Evolutionary conservation across 2,888 invertebrate species (phyloP).

Genomic region (Augochlorella aurata): DNA sequence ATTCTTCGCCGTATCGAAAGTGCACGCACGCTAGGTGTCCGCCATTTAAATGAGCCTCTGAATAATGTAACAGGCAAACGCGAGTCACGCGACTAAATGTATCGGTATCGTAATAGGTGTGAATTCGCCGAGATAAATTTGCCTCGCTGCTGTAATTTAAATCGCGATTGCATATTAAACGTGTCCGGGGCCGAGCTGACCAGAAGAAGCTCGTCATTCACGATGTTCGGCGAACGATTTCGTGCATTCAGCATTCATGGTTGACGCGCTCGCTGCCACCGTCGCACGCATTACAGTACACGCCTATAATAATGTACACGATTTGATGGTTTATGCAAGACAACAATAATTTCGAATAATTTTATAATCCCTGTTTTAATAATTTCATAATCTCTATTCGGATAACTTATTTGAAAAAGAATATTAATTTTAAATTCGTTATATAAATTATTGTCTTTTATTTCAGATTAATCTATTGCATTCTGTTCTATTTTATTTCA

Average conservation of each 20-base stretch:
- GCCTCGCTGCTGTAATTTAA: neutral
- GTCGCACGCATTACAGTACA: too few species aligned
- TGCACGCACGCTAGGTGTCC: slow-evolving; percentile 7
- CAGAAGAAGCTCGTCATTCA: neutral
- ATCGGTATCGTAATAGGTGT: slow-evolving; percentile 18
- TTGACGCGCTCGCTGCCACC: too few species aligned
- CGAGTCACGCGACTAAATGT: slow-evolving; percentile 7
- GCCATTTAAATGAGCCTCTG: slow-evolving; percentile 22
- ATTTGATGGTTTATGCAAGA: too few species aligned
- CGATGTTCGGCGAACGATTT: neutral
- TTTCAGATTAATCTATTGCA: too few species aligned
- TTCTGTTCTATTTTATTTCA: too few species aligned
- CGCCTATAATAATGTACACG: too few species aligned
- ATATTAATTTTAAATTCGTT: too few species aligned
- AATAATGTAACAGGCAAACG: slow-evolving; percentile 28
- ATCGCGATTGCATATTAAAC: neutral
- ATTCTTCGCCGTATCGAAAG: slow-evolving; percentile 22
- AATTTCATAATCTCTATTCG: too few species aligned
- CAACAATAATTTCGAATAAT: too few species aligned
- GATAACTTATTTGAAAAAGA: too few species aligned
- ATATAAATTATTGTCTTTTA: too few species aligned
- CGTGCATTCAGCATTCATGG: neutral
- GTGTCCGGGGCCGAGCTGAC: neutral
- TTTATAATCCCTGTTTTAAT: too few species aligned
- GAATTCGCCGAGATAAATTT: slow-evolving; percentile 15